phyloP scores from a whole-genome alignment of 1,140 invertebrate species.

The Dinothrombium tinctorium region DNA sequence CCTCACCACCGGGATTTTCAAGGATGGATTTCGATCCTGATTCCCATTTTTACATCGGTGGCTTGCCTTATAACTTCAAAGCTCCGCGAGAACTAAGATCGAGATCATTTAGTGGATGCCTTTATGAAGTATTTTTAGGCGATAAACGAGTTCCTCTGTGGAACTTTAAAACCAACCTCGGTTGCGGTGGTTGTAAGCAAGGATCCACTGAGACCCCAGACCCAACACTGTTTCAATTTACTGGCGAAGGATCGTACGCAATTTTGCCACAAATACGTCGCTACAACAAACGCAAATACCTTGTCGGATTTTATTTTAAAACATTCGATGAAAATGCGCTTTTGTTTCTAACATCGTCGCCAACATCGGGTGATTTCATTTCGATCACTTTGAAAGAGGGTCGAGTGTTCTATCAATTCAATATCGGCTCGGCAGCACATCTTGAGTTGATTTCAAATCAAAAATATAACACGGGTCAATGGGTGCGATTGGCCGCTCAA shows the following conservation, averaged over 20 bases:
- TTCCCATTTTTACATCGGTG: constrained; percentile 17
- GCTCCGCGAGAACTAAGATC: constrained; percentile 18
- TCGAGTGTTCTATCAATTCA: constrained; percentile 7
- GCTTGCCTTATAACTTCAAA: constrained; percentile 19
- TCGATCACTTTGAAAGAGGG: constrained; percentile 10
- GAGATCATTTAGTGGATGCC: constrained; percentile 34
- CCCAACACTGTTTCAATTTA: constrained; percentile 18
- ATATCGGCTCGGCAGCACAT: not conserved
- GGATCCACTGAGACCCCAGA: constrained; percentile 23
- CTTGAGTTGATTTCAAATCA: not conserved
- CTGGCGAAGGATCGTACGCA: constrained; percentile 23
- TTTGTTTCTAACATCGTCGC: constrained; percentile 54
- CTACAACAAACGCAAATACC: constrained; percentile 45
- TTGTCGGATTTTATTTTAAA: constrained; percentile 49
- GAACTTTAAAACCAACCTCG: constrained; percentile 47
- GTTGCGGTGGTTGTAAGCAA: constrained; percentile 40
- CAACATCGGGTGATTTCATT: constrained; percentile 23
- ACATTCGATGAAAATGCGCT: constrained; percentile 68
- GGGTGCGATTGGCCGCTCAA: constrained; percentile 43
- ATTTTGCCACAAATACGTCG: constrained; percentile 25
- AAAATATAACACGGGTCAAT: constrained; percentile 54
- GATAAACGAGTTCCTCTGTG: constrained; percentile 54
- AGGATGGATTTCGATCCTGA: constrained; percentile 16
- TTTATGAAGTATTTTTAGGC: constrained; percentile 50
- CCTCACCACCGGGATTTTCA: constrained; percentile 16